phyloP scores from a whole-genome alignment of 2,113 vertebrate genomes.

The Piaya cayana region DNA sequence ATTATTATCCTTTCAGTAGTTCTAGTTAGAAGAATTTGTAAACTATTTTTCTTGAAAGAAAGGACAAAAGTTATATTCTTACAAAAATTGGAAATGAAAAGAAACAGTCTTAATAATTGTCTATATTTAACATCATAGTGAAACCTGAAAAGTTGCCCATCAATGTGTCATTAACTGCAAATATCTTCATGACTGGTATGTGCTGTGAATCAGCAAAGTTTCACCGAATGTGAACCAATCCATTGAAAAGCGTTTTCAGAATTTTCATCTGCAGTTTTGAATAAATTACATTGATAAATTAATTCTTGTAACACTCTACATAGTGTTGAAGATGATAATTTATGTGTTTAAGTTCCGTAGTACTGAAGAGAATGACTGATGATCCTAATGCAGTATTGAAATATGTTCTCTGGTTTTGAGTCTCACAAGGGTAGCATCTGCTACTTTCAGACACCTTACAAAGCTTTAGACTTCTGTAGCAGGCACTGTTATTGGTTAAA shows the following conservation, averaged over 20 bases:
- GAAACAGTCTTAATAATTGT: background rate
- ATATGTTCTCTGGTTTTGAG: background rate
- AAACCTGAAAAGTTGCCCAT: background rate
- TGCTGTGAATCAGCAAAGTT: background rate
- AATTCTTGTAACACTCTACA: background rate
- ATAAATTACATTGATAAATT: background rate
- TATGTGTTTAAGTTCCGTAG: background rate
- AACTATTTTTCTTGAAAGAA: background rate
- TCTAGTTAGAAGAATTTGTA: background rate
- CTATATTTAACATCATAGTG: background rate
- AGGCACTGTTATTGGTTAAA: conserved; percentile 70
- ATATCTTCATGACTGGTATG: background rate
- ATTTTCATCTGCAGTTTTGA: background rate
- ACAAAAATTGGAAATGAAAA: background rate
- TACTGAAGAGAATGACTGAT: background rate
- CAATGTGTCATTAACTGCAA: background rate
- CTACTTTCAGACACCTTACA: conserved; percentile 35
- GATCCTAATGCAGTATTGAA: background rate
- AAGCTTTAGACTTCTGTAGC: conserved; percentile 53
- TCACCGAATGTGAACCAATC: background rate
- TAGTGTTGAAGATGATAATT: background rate
- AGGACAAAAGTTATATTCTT: background rate
- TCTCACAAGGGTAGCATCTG: conserved; percentile 24
- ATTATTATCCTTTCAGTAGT: background rate
- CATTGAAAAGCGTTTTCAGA: background rate